These are phyloP conservation scores for Choreutis nemorana DNA, from an alignment of 2,888 invertebrate species.

Conservation along the genomic window DNA sequence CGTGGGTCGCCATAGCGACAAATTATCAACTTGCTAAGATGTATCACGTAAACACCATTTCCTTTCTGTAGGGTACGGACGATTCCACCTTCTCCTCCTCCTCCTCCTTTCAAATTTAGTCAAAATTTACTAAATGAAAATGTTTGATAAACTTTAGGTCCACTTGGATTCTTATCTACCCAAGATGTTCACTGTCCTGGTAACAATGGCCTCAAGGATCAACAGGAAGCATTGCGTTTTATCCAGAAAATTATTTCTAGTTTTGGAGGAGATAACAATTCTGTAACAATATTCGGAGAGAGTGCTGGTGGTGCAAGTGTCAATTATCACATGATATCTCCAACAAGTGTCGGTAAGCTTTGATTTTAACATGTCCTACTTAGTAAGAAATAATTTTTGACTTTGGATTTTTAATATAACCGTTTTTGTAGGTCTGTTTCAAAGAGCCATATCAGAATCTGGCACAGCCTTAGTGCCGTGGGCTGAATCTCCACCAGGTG, in stretches of 20 bases:
- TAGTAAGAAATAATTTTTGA: conserved; percentile 5
- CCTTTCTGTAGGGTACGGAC: too few species aligned
- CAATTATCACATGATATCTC: conserved; percentile 75
- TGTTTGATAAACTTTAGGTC: too few species aligned
- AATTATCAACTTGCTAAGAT: too few species aligned
- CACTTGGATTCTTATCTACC: conserved; percentile 72
- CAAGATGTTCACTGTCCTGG: conserved; percentile 71
- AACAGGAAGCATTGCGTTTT: conserved; percentile 68
- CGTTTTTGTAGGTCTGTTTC: conserved; percentile 67
- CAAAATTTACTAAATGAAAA: too few species aligned
- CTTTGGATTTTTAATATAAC: conserved; percentile 2
- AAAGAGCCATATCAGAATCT: conserved; percentile 77
- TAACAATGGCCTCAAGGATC: conserved; percentile 75
- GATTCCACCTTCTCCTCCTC: too few species aligned
- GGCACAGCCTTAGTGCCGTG: conserved; percentile 75
- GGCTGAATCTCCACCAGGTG: conserved; percentile 70
- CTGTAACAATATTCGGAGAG: conserved; percentile 74
- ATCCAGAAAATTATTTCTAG: conserved; percentile 66
- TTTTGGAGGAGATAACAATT: conserved; percentile 70
- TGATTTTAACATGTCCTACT: conserved; percentile 5
- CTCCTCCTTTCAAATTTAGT: too few species aligned
- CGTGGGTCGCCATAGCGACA: too few species aligned
- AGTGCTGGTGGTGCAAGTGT: conserved; percentile 75
- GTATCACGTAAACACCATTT: too few species aligned
- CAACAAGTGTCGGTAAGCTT: conserved; percentile 54